Percentiles rank a stretch among this genome's conserved stretches.
Evolutionary conservation across 2,888 invertebrate genomes (phyloP).

Genomic region (Cheilosia urbana): DNA sequence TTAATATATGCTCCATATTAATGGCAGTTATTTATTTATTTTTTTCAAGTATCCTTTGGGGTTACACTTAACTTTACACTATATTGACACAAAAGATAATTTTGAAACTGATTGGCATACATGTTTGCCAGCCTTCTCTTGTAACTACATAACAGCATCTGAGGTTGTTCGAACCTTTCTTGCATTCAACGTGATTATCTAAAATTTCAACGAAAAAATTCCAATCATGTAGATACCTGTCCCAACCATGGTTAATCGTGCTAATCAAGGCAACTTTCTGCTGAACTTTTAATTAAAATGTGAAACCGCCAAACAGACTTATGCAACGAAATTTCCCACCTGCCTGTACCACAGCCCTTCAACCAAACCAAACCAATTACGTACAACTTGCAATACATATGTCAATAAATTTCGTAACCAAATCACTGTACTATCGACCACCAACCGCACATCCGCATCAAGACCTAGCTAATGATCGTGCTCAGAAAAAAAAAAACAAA

Average conservation of each 20-base stretch:
- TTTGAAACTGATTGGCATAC: too few species aligned
- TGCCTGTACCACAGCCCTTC: constrained; percentile 6
- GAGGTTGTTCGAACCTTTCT: too few species aligned
- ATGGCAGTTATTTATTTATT: too few species aligned
- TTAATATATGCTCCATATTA: too few species aligned
- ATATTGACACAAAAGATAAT: too few species aligned
- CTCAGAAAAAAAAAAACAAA: background rate
- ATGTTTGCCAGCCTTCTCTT: too few species aligned
- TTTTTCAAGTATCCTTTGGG: too few species aligned
- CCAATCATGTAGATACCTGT: background rate
- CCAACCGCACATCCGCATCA: constrained; percentile 45
- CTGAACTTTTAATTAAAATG: background rate
- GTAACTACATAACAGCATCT: too few species aligned
- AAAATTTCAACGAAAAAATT: too few species aligned
- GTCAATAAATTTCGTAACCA: constrained; percentile 44
- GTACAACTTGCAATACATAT: too few species aligned
- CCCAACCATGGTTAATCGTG: background rate
- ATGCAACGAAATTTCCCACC: constrained; percentile 16
- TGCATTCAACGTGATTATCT: too few species aligned
- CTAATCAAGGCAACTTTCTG: background rate
- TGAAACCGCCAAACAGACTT: background rate
- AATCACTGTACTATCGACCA: constrained; percentile 3
- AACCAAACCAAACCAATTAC: background rate
- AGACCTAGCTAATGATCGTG: constrained; percentile 29
- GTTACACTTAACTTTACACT: too few species aligned